These are phyloP conservation scores for Synanthedon formicaeformis DNA, from an alignment of 2,888 invertebrate species.

Conservation along the genomic window DNA sequence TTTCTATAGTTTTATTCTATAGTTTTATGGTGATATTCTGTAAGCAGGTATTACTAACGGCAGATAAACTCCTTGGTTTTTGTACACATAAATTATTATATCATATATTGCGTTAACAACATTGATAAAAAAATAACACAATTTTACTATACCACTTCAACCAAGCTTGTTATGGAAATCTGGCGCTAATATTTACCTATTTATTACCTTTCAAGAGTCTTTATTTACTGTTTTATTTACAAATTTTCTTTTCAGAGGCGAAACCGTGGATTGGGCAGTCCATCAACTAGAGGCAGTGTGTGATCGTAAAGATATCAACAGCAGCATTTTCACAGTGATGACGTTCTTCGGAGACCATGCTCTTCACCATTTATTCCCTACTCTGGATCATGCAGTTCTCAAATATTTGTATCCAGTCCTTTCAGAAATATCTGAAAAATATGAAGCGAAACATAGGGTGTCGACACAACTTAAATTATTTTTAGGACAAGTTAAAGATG, in stretches of 20 bases:
- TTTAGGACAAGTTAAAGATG: conserved; percentile 33
- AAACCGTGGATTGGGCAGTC: conserved; percentile 78
- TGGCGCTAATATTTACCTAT: no score
- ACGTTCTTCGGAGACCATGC: conserved; percentile 81
- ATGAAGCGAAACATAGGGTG: conserved; percentile 55
- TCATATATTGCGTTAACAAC: no score
- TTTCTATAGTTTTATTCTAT: no score
- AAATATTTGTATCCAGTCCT: conserved; percentile 71
- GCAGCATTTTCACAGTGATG: conserved; percentile 73
- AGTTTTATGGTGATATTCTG: no score
- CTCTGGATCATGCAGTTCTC: conserved; percentile 78
- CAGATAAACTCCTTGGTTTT: no score
- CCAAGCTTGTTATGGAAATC: no score
- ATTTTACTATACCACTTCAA: no score
- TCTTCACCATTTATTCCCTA: conserved; percentile 83
- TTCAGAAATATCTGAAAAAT: conserved; percentile 54
- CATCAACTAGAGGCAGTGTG: conserved; percentile 79
- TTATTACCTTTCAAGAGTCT: no score
- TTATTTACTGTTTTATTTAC: not conserved
- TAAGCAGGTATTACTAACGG: no score
- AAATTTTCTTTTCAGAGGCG: conserved; percentile 19
- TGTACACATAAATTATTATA: no score
- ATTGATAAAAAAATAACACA: no score
- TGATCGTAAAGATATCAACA: conserved; percentile 76
- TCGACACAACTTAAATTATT: conserved; percentile 40